phyloP scores from a whole-genome alignment of 2,888 invertebrate genomes.

The Crioceris asparagi region DNA sequence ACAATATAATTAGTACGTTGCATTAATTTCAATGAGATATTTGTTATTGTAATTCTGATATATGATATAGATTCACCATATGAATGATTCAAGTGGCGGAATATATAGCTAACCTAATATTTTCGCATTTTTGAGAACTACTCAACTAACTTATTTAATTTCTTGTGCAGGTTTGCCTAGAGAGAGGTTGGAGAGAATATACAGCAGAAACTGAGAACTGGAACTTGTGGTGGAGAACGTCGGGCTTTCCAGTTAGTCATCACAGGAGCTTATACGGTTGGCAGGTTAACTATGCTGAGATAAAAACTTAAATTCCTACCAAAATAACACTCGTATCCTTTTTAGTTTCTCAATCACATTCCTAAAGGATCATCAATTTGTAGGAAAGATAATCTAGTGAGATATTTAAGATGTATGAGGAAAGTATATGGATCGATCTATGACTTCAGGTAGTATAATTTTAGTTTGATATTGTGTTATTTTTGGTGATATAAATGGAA shows the following conservation, averaged over 20 bases:
- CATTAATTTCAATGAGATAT: too few relatives aligned
- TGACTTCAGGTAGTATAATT: slow-evolving; percentile 61
- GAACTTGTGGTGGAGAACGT: slow-evolving; percentile 79
- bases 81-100: too few relatives aligned
- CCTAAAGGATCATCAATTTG: slow-evolving; percentile 78
- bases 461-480: background rate
- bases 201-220: slow-evolving; percentile 56
- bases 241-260: slow-evolving; percentile 55
- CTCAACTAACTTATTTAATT: too few relatives aligned
- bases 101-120: too few relatives aligned
- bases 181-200: slow-evolving; percentile 72
- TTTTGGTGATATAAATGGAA: too few relatives aligned
- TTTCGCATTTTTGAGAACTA: too few relatives aligned
- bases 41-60: too few relatives aligned
- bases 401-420: slow-evolving; percentile 69
- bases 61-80: too few relatives aligned
- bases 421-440: slow-evolving; percentile 72
- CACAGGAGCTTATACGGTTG: slow-evolving; percentile 57
- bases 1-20: too few relatives aligned
- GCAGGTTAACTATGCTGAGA: slow-evolving; percentile 52
- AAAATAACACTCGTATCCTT: slow-evolving; percentile 5
- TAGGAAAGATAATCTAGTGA: slow-evolving; percentile 68
- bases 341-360: slow-evolving; percentile 72
- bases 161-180: slow-evolving; percentile 67
- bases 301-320: too few relatives aligned